These are phyloP conservation scores for Zingel zingel DNA, from an alignment of 2,113 vertebrate species.

Conservation along the genomic window DNA sequence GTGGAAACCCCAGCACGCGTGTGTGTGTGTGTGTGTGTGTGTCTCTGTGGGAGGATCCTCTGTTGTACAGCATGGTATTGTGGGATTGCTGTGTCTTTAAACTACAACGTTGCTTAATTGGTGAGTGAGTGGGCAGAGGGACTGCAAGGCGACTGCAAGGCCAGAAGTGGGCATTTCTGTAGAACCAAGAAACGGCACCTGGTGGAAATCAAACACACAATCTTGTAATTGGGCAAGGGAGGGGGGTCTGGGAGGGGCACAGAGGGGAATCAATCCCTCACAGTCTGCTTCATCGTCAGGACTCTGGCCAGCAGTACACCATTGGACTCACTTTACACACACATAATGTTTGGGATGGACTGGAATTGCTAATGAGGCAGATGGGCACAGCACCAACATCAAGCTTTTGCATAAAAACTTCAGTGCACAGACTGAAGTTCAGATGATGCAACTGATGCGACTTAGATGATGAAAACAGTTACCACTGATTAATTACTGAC, in stretches of 20 bases:
- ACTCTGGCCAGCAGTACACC: slow-evolving; percentile 32
- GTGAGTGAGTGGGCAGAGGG: slow-evolving; percentile 62
- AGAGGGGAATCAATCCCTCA: slow-evolving; percentile 42
- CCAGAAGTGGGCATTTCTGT: slow-evolving; percentile 44
- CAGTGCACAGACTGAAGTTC: slow-evolving; percentile 54
- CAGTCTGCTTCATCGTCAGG: slow-evolving; percentile 46
- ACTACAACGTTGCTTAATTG: slow-evolving; percentile 59
- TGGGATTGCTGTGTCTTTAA: slow-evolving; percentile 53
- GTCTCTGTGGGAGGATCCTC: slow-evolving; percentile 39
- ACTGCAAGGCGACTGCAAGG: slow-evolving; percentile 38
- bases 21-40: slow-evolving; percentile 17
- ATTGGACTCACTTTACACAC: slow-evolving; percentile 13
- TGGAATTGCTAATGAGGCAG: slow-evolving; percentile 61
- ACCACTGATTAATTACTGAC: slow-evolving; percentile 44
- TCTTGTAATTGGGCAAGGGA: slow-evolving; percentile 56
- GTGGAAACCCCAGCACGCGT: slow-evolving; percentile 30
- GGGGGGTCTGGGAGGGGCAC: slow-evolving; percentile 16
- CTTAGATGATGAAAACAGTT: slow-evolving; percentile 32
- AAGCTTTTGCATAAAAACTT: slow-evolving; percentile 38
- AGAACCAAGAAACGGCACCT: slow-evolving; percentile 18
- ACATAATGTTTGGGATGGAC: slow-evolving; percentile 24
- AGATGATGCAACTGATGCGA: slow-evolving; percentile 37
- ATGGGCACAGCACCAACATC: slow-evolving; percentile 35
- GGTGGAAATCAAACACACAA: slow-evolving; percentile 48
- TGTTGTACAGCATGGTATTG: slow-evolving; percentile 38